These are phyloP conservation scores for Drosophila meridiana DNA, from an alignment of 2,888 invertebrate species.

Conservation along the genomic window DNA sequence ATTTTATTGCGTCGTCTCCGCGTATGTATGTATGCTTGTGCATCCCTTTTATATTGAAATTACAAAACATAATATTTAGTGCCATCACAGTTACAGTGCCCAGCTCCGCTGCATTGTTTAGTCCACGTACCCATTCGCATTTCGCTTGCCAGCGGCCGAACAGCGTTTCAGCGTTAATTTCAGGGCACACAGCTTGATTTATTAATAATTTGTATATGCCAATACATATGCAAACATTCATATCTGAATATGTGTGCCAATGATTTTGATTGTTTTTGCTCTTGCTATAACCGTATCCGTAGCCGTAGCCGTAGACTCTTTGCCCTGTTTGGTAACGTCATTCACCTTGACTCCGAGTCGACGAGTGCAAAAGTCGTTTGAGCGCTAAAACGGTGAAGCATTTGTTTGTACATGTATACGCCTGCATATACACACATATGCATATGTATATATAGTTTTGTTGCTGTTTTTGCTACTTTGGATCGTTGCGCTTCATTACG, in stretches of 20 bases:
- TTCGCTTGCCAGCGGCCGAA: conserved; percentile 6
- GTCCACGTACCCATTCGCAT: conserved; percentile 24
- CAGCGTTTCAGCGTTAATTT: conserved; percentile 33
- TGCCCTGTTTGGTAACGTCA: conserved; percentile 70
- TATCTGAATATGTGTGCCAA: conserved; percentile 12
- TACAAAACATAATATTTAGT: conserved; percentile 30
- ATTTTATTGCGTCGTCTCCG: conserved; percentile 54
- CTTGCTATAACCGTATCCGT: conserved; percentile 14
- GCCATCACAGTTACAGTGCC: conserved; percentile 8
- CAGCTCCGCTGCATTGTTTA: conserved; percentile 4
- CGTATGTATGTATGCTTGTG: conserved; percentile 15
- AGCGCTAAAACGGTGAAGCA: conserved; percentile 36
- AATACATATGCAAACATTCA: conserved; percentile 22
- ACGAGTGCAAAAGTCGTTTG: conserved; percentile 65
- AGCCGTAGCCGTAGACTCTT: conserved; percentile 14
- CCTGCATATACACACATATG: not conserved
- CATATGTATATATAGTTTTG: conserved; percentile 3
- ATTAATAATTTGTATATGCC: conserved; percentile 68
- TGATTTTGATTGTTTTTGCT: conserved; percentile 41
- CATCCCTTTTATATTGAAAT: conserved; percentile 24
- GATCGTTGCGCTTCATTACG: conserved; percentile 39
- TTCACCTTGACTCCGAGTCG: conserved; percentile 71
- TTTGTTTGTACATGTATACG: conserved; percentile 25
- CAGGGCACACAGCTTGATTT: conserved; percentile 64
- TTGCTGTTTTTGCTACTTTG: conserved; percentile 19